Base-by-base conservation (phyloP, 2,797 vertebrate species). In the Anguilla obscura region DNA sequence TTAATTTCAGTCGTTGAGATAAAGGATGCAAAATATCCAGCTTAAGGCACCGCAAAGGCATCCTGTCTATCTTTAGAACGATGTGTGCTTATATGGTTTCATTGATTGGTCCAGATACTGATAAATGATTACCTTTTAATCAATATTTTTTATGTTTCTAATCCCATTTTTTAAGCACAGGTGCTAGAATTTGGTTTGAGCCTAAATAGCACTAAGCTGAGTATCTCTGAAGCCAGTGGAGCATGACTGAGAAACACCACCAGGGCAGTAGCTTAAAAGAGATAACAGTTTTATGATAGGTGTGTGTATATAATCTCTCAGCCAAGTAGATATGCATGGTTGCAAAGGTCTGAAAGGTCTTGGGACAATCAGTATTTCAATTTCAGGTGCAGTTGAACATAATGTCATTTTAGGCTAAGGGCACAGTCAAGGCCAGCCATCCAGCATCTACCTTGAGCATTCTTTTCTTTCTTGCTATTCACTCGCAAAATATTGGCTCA, bases 1-100 rank as follows among this genome's bases (percentile, higher is more conserved):
- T 50, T 84, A 48, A 8, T 87, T 80, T 60, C n/a, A 50, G 36
- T 30, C 27, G 79, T 54, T n/a, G 36, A 83, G 79, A 82, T 87
- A 33, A 45, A 80, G 54, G 52, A 83, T 69, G 36, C 24, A 21
- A 82, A n/a, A 36, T n/a, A 50, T 66, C 79, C 86, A 30, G 50
- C 40, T 18, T 56, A 48, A 27, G 36, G 79, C 86, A 24, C 50
- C 54, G 33, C 33, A 76, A 76, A 79, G 40, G 86, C 50, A 87
- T 50, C 21, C 52, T 2, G 24, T 33, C 66, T 60, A 33, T 74
- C 50, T 52, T 58, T 33, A 27, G 74, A 30, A 40, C 1, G n/a
- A 6, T 18, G 6, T 3, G 12, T 82, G 79, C 40, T 48, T 82
- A n/a, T n/a, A 0, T 82, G 79, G 40, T 5, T 45, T 80, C 33